Base-by-base conservation (phyloP, 2,888 invertebrate genomes). In the Cephonodes hylas region DNA sequence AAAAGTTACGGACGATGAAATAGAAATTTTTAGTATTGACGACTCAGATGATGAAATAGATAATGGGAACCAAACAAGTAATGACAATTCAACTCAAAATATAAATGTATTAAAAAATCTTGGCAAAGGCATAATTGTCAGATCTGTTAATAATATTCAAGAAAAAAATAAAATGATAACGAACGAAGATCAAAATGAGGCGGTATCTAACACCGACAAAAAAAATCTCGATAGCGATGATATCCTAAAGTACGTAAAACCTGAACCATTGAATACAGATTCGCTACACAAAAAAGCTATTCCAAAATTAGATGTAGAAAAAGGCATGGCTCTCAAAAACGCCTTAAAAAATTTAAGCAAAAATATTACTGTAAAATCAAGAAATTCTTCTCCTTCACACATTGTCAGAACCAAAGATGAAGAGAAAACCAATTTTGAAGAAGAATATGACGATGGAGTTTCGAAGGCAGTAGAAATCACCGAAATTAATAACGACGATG, bases 1-100 rank as follows among this genome's bases (percentile, higher is more conserved):
- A 74, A 74, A 63, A 73, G 68, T 75, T 42, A 77, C 82, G 60
- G 73, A 86, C 42, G 82, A 84, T 27, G 75, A 79, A 63, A 79
- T 86, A 61, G 91, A 91, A 79, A 86, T 90, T 67, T 89, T 84
- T 64, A 89, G 85, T 66, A 82, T 91, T 66, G 91, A 91, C 58
- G 91, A 91, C 69, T 91, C 91, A 58, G 91, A 91, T 61, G 89
- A 91, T 62, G 87, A 85, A 66, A 71, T 67, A 23, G 73, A 68
- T 59, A 66, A 65, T 42, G 63, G 63, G 34, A 67, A 15, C 61
- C 61, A 64, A 68, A 65, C 57, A 15, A 60, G 31, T 34, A 64
- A 62, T 42, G 8, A 58, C 15, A 59, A 38, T 61, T 58, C 61
- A 4, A 64, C 31, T 58, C 69, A 72, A 53, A 66, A 78, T 13